These are phyloP conservation scores for Virgularia gustaviana DNA, from an alignment of 92 coral and sea anemone genomes.

Conservation along the genomic window DNA sequence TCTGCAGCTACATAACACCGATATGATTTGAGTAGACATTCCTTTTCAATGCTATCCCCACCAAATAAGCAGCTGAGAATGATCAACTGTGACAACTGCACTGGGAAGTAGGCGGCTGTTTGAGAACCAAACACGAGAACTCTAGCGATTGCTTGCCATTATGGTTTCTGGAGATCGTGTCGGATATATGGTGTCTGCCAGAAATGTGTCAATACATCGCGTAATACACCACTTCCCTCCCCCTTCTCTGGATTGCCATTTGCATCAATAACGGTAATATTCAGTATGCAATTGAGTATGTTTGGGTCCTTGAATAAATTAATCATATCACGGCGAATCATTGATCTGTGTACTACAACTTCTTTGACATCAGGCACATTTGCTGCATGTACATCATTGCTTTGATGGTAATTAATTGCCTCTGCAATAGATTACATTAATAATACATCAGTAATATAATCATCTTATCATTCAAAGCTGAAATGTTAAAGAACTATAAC, in stretches of 20 bases:
- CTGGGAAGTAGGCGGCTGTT: slow-evolving; percentile 26
- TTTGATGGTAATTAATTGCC: too few relatives aligned
- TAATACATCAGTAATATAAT: too few relatives aligned
- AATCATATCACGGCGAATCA: slow-evolving; percentile 2
- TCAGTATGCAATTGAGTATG: slow-evolving; percentile 7
- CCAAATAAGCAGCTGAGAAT: slow-evolving; percentile 31
- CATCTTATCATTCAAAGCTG: too few relatives aligned
- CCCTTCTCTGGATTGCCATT: slow-evolving; percentile 33
- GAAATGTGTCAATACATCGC: slow-evolving; percentile 32
- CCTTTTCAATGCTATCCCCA: slow-evolving; percentile 8
- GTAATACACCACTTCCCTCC: slow-evolving; percentile 29
- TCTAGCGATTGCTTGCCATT: slow-evolving; percentile 36
- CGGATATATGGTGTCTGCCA: slow-evolving; percentile 40
- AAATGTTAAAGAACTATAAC: too few relatives aligned
- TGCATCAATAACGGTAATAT: slow-evolving; percentile 32
- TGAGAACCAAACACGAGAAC: slow-evolving; percentile 30
- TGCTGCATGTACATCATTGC: too few relatives aligned
- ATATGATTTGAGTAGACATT: slow-evolving; percentile 22
- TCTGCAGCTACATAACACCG: slow-evolving; percentile 32
- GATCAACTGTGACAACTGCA: slow-evolving; percentile 29
- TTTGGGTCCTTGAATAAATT: slow-evolving; percentile 1
- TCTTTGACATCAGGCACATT: slow-evolving; percentile 16
- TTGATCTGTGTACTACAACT: slow-evolving; percentile 14
- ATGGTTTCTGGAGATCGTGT: slow-evolving; percentile 27
- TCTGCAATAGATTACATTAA: too few relatives aligned